Evolutionary conservation across 2,113 vertebrate species (phyloP).

Genomic region (Neolamprologus hecqui): DNA sequence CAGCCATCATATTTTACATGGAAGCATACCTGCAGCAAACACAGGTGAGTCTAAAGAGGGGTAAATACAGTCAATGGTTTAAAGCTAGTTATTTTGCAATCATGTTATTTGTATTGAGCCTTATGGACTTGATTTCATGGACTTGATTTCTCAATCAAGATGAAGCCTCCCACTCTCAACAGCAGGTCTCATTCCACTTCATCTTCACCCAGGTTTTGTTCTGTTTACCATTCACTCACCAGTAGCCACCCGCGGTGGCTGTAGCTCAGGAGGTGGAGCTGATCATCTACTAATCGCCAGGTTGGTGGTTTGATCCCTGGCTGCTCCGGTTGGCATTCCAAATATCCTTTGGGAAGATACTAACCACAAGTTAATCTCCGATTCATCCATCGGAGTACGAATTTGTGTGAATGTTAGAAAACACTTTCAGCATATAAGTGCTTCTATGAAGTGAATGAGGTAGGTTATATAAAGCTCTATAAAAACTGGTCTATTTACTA

Average conservation of each 20-base stretch:
- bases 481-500: background rate
- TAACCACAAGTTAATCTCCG: background rate
- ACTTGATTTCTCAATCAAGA: background rate
- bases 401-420: background rate
- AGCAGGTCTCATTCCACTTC: background rate
- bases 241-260: fast-evolving
- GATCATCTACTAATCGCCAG: background rate
- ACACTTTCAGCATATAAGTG: background rate
- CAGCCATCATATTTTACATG: background rate
- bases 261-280: background rate
- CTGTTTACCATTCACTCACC: background rate
- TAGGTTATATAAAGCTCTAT: background rate
- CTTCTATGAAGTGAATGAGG: background rate
- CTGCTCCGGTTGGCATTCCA: fast-evolving
- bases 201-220: background rate
- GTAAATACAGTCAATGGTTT: background rate
- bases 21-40: background rate
- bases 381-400: fast-evolving
- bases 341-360: background rate
- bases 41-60: fast-evolving
- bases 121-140: background rate
- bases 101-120: background rate
- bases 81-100: background rate
- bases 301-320: background rate
- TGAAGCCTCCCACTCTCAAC: background rate